Base-by-base conservation (phyloP, 1,140 invertebrate genomes). In the Harlomillsia oculata region DNA sequence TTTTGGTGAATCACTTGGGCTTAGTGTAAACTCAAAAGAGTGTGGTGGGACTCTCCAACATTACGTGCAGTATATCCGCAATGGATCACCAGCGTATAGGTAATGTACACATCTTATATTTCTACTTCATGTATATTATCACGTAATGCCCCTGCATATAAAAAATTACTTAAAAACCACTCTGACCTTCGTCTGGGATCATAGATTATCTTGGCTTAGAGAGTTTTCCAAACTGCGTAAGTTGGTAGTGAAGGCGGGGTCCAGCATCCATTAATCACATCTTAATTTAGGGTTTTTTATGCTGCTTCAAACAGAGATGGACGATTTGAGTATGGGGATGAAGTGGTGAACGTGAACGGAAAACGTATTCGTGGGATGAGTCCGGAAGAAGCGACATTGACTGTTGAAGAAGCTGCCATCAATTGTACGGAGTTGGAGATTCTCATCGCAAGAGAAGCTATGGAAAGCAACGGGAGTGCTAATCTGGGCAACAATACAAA, bases 281-380 rank as follows among this genome's bases (percentile, higher is more conserved):
- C n/a, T n/a, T n/a, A n/a, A n/a, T n/a, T n/a, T n/a, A n/a, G n/a
- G n/a, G n/a, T n/a, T n/a, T n/a, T n/a, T n/a, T n/a, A n/a, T n/a
- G n/a, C n/a, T n/a, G n/a, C n/a, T n/a, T n/a, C n/a, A n/a, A n/a
- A 6, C 69, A 78, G 76, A 54, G 76, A 77, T 68, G 75, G 75
- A 8, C 70, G 74, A 29, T 66, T 79, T 40, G 69, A 72, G 43
- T 67, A 72, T 55, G 75, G 75, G 11, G 77, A 78, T 65, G 76
- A 79, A 66, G 68, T 79, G 4, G 63, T 79, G 37, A 76, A 77
- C 63, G 72, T 78, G 25, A 78, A 78, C 66, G 77, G 76, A 1
- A 69, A 70, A 46, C 70, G 73, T 51, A 63, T 79, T 41, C 71
- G 75, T 25, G 77, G 76, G 0, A 59, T 77, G 39, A 70, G 69